These are phyloP conservation scores for Typhlichthys eigenmanni DNA, from an alignment of 2,797 vertebrate genomes.

Conservation along the genomic window DNA sequence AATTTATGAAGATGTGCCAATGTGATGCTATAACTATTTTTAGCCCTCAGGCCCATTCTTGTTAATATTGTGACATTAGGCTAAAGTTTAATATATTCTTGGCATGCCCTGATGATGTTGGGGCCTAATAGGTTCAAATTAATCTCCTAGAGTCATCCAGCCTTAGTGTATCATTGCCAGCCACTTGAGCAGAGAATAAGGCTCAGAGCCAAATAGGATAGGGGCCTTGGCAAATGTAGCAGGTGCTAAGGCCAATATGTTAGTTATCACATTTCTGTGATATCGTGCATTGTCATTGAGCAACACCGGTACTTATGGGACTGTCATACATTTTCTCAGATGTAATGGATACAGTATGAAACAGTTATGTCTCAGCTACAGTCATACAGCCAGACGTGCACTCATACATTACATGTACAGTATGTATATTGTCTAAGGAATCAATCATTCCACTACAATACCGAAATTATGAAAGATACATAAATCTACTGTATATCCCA, in stretches of 20 bases:
- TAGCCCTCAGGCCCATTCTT: no score
- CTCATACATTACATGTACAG: no score
- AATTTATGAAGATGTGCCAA: no score
- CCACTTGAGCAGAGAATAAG: conserved; percentile 37
- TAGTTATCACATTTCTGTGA: background rate
- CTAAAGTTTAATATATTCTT: background rate
- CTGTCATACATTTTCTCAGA: conserved; percentile 7
- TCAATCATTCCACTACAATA: background rate
- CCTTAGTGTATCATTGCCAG: conserved; percentile 38
- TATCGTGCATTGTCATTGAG: no score
- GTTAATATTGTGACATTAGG: background rate
- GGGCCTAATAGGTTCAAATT: conserved; percentile 39
- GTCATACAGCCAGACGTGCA: no score
- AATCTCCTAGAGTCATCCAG: conserved; percentile 23
- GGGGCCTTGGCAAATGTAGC: conserved; percentile 37
- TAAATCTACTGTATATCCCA: no score
- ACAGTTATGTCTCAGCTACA: no score
- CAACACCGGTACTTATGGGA: background rate
- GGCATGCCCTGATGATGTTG: conserved; percentile 5
- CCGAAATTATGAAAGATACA: background rate
- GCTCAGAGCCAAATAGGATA: conserved; percentile 43
- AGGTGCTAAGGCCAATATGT: conserved; percentile 18
- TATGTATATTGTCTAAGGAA: no score
- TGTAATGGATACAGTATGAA: conserved; percentile 1
- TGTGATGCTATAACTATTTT: no score